These are phyloP conservation scores for Belonocnema kinseyi DNA, from an alignment of 1,140 invertebrate species.

Conservation along the genomic window DNA sequence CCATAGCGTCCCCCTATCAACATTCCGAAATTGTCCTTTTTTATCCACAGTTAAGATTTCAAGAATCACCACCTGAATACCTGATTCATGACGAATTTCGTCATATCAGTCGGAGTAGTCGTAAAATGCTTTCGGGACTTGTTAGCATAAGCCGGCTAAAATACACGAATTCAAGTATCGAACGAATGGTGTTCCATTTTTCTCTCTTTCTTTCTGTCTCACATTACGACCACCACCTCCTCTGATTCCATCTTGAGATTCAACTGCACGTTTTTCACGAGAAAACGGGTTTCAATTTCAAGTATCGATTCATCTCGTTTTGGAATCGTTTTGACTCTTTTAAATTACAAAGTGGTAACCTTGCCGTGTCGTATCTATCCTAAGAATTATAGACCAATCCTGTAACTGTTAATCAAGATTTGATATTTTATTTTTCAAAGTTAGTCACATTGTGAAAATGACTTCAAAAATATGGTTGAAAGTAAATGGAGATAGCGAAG, in stretches of 20 bases:
- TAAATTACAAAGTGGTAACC: conserved; percentile 50
- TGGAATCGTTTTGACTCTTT: conserved; percentile 38
- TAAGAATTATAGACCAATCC: conserved; percentile 27
- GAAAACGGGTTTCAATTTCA: conserved; percentile 43
- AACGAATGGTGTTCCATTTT: conserved; percentile 33
- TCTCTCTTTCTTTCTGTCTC: conserved; percentile 36
- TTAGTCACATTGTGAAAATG: no score
- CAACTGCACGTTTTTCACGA: conserved; percentile 45
- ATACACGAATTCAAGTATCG: background rate
- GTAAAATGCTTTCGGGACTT: no score
- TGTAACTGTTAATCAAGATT: conserved; percentile 48
- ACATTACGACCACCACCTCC: conserved; percentile 42
- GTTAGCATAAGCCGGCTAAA: no score
- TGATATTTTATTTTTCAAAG: conserved; percentile 41
- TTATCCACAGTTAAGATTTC: no score
- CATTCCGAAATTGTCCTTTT: no score
- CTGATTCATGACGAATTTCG: no score
- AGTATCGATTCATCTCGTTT: conserved; percentile 30
- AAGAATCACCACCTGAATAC: no score
- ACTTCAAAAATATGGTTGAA: no score
- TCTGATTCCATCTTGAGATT: conserved; percentile 46
- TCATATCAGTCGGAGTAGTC: no score
- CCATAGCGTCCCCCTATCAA: no score
- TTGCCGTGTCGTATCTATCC: conserved; percentile 37
- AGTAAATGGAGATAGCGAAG: no score